Percentiles rank a stretch among this genome's conserved stretches.
Evolutionary conservation across 1,140 invertebrate genomes (phyloP).

Genomic region (Oncopodura yosiiana): DNA sequence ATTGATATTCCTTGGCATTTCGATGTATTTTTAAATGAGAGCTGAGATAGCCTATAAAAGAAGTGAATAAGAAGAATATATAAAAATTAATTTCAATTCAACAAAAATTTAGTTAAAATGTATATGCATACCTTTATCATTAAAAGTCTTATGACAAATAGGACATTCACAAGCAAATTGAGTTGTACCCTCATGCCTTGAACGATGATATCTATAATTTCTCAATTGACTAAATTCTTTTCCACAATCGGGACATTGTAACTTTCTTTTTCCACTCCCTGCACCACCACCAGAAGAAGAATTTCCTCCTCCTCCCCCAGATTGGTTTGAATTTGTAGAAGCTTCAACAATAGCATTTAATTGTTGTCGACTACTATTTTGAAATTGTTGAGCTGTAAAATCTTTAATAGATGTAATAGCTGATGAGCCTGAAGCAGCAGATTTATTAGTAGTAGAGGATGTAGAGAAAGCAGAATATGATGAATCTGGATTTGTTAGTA

Average conservation of each 20-base stretch:
- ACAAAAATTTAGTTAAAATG: not conserved
- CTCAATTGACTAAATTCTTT: conserved; percentile 67
- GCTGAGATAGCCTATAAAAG: conserved; percentile 65
- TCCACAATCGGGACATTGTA: conserved; percentile 61
- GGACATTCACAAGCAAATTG: conserved; percentile 64
- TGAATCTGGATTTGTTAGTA: too few relatives aligned
- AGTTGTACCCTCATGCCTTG: conserved; percentile 59
- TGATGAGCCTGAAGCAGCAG: not conserved
- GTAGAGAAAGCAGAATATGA: too few relatives aligned
- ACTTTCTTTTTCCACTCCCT: conserved; percentile 53
- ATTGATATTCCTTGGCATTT: conserved; percentile 57
- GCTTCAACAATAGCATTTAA: not conserved
- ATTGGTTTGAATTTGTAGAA: not conserved
- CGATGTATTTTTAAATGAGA: conserved; percentile 70
- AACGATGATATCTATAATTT: conserved; percentile 66
- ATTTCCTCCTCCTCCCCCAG: conserved; percentile 42
- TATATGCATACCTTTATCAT: conserved; percentile 49
- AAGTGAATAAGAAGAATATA: conserved; percentile 43
- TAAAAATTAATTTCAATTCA: not conserved
- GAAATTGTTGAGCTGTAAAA: not conserved
- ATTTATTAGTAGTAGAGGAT: too few relatives aligned
- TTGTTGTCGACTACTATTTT: not conserved
- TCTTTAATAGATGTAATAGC: not conserved
- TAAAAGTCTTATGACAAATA: conserved; percentile 65
- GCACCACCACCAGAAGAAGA: conserved; percentile 46